Conservation (phyloP, 2,113 vertebrate species). For the Anoura caudifer region DNA sequence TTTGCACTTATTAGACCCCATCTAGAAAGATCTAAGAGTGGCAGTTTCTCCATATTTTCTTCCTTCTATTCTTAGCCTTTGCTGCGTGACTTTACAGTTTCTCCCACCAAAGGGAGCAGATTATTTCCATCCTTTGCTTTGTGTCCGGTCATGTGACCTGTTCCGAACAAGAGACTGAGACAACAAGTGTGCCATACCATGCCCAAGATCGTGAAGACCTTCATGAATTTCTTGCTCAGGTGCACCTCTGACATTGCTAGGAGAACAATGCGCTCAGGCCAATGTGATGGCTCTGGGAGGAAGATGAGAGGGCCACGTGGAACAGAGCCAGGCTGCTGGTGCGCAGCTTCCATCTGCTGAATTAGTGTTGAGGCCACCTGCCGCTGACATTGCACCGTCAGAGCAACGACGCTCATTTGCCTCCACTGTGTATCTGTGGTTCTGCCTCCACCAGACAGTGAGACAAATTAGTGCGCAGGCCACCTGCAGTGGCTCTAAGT, state of each 20-base stretch:
- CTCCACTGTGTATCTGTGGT: too few relatives aligned
- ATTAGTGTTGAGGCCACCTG: not conserved
- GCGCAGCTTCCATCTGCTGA: not conserved
- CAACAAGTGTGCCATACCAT: too few relatives aligned
- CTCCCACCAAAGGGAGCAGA: not conserved
- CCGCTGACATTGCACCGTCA: not conserved
- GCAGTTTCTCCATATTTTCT: not conserved
- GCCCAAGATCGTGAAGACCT: not conserved
- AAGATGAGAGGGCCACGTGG: not conserved
- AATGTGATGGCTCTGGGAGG: too few relatives aligned
- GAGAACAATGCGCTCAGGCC: not conserved
- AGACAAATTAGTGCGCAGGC: not conserved
- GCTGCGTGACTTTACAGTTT: not conserved
- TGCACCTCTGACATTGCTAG: not conserved
- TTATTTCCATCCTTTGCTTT: not conserved
- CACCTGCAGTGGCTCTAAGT: not conserved
- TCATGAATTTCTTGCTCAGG: not conserved
- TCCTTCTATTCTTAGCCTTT: not conserved
- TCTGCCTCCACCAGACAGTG: not conserved
- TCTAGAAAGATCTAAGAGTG: not conserved
- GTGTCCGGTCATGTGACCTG: not conserved
- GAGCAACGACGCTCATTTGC: not conserved
- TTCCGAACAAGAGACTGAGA: not conserved
- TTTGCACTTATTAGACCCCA: not conserved
- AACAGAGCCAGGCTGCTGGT: not conserved